Conservation (phyloP, 2,797 vertebrate species). For the Coluber constrictor region DNA sequence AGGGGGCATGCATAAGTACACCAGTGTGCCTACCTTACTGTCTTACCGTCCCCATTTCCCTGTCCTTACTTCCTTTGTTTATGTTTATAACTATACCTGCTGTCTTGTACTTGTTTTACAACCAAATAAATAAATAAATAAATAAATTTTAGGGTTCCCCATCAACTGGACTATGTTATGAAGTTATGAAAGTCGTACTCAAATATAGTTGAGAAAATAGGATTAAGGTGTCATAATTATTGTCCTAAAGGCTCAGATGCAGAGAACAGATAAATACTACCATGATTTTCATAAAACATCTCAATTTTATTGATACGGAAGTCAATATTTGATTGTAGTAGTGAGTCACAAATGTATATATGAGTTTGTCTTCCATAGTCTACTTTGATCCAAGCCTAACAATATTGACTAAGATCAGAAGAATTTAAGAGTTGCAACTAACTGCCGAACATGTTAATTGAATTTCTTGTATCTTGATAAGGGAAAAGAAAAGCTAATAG, state of each 20-base stretch:
- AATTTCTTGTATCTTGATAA: slow-evolving; percentile 14
- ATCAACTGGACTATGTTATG: background rate
- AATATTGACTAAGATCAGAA: background rate
- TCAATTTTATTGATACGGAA: background rate
- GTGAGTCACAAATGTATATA: background rate
- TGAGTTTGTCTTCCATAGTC: background rate
- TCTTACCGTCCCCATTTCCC: too few species aligned
- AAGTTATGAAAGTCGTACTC: background rate
- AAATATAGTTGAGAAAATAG: background rate
- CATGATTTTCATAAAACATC: background rate
- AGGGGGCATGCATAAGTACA: too few species aligned
- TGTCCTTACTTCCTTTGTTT: too few species aligned
- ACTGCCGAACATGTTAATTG: slow-evolving; percentile 29
- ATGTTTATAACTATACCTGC: too few species aligned
- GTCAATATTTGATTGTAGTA: background rate
- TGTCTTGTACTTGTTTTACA: too few species aligned
- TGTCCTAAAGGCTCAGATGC: background rate
- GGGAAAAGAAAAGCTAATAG: slow-evolving; percentile 33
- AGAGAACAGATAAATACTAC: background rate
- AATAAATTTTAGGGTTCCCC: background rate
- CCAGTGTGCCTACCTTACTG: too few species aligned
- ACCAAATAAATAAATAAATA: too few species aligned
- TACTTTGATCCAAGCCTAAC: background rate
- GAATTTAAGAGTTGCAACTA: background rate
- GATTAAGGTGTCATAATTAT: background rate